phyloP scores from a whole-genome alignment of 2,797 vertebrate species.

The Phylloscopus collybita region DNA sequence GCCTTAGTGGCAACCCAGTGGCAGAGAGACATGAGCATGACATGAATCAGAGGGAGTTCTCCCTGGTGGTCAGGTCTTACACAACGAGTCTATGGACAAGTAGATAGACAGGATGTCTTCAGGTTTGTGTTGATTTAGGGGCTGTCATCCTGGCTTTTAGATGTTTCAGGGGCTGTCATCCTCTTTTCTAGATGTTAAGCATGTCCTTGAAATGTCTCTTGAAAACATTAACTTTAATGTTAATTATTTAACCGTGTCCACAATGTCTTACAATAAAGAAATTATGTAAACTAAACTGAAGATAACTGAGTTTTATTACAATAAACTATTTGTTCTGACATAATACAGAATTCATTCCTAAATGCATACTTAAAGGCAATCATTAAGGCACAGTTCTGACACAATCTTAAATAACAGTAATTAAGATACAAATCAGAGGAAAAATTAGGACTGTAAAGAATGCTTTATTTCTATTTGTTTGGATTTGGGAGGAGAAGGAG shows the following conservation, averaged over 20 bases:
- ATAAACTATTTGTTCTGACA: not conserved
- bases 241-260: not conserved
- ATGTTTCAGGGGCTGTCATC: not conserved
- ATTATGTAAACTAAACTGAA: not conserved
- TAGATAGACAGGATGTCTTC: not conserved
- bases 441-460: not conserved
- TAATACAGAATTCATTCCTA: not conserved
- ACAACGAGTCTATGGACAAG: not conserved
- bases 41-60: not conserved
- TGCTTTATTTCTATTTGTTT: not conserved
- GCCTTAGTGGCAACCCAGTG: not conserved
- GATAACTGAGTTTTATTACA: not conserved
- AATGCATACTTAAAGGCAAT: not conserved
- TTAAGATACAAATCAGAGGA: not conserved
- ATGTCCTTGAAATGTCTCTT: not conserved
- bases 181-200: not conserved
- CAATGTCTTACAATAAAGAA: not conserved
- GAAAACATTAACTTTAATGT: not conserved
- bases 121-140: not conserved
- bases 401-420: not conserved
- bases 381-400: not conserved
- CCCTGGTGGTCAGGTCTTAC: not conserved
- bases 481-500: not conserved
- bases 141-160: not conserved
- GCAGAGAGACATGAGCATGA: fast-evolving